Evolutionary conservation across 2,797 vertebrate genomes (phyloP), one percentile per base, ranked within the genome.

Genomic region (Rhynchonycteris naso): DNA sequence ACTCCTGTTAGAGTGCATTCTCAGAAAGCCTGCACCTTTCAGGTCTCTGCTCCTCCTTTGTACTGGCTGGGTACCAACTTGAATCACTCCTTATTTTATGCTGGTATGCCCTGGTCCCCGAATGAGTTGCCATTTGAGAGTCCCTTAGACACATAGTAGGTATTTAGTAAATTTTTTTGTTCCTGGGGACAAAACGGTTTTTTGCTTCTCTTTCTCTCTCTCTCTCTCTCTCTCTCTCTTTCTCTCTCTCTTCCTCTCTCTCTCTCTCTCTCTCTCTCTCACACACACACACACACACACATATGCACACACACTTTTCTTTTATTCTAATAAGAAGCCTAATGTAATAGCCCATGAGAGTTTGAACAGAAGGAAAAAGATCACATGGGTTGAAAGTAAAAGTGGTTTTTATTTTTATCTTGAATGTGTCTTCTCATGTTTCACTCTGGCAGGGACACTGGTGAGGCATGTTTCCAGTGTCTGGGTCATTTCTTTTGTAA

Each of bases 371-470:
- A 54, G 7, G 50, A 2, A 13, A 80, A 72, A 76, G 35, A 74
- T 72, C 85, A 75, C 35, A 54, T 28, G 58, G 72, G 75, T 74
- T 85, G 90, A 90, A 94, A 92, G 47, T 26, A 63, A 95, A 83
- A 80, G 35, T 92, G 95, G 54, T 89, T 96, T 94, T 92, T 88
- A 84, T 95, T 96, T 93, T 95, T 83, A 74, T 95, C 88, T 94
- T 86, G 24, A 85, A 22, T 85, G 47, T 66, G 18, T 75, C 65
- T 85, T 90, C 84, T 97, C 7, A 0, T 72, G 71, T 90, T 90
- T 90, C 83, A 43, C 1, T 28, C 72, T 80, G 30, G 71, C 68
- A 3, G 11, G 86, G 35, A n/a, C 75, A 56, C 10, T 19, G 69
- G 83, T 50, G 81, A 93, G 61, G 24, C 72, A 58, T 65, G 7